Evolutionary conservation across 2,113 vertebrate genomes (phyloP).

Genomic region (Monopterus albus): DNA sequence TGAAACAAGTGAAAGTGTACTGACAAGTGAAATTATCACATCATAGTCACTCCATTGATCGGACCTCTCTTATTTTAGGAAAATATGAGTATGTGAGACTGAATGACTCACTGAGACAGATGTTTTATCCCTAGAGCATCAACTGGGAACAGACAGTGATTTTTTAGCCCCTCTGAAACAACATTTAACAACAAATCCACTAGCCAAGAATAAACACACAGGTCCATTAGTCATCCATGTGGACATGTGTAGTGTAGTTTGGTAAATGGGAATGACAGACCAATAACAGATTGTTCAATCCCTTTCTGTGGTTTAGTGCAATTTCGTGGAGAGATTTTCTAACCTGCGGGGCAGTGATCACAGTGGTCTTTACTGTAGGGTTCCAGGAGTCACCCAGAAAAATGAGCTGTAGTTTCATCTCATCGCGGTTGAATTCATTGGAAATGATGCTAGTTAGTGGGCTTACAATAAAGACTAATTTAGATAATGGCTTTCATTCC

Average conservation of each 20-base stretch:
- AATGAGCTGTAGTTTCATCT: conserved; percentile 32
- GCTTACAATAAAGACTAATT: conserved; percentile 29
- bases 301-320: neutral
- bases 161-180: too few relatives aligned
- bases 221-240: rapidly evolving
- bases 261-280: neutral
- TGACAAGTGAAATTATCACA: neutral
- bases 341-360: neutral
- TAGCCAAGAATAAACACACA: neutral
- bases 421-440: conserved; percentile 17
- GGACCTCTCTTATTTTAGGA: neutral
- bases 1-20: neutral
- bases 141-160: neutral
- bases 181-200: neutral
- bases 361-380: conserved; percentile 1
- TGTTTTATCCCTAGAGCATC: neutral
- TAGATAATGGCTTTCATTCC: conserved; percentile 18
- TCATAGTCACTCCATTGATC: neutral
- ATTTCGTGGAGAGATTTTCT: neutral
- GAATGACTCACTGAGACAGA: neutral
- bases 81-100: neutral
- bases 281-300: neutral
- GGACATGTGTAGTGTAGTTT: neutral
- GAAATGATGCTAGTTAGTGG: conserved; percentile 20
- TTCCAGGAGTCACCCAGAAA: neutral